A percentile compares a stretch with the other conserved stretches of the same genome.
phyloP scores from a whole-genome alignment of 2,888 invertebrate genomes.

The Orchesella flavescens region DNA sequence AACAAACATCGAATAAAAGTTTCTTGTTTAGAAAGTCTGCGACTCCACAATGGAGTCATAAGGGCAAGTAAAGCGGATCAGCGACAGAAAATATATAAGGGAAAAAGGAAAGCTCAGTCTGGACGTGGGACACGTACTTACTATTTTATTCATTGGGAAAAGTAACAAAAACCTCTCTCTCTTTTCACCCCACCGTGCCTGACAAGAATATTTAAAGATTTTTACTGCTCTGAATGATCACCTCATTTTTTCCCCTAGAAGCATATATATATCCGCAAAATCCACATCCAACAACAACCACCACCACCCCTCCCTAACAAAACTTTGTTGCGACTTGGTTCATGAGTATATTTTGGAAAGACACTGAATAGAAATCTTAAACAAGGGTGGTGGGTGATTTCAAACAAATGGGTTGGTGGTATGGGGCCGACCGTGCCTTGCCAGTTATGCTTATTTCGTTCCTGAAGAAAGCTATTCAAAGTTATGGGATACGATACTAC shows the following conservation, averaged over 20 bases:
- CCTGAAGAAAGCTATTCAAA: too few relatives aligned
- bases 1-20: neutral
- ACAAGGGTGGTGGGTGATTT: too few relatives aligned
- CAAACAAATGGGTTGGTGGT: too few relatives aligned
- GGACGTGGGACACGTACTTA: neutral
- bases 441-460: too few relatives aligned
- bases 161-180: neutral
- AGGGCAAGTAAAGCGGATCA: slow-evolving; percentile 10
- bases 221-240: neutral
- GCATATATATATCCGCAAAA: too few relatives aligned
- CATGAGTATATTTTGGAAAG: too few relatives aligned
- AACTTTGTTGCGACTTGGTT: too few relatives aligned
- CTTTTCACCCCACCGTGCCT: slow-evolving; percentile 20
- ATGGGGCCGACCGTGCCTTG: too few relatives aligned
- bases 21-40: neutral
- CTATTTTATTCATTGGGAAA: slow-evolving; percentile 37
- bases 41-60: neutral
- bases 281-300: too few relatives aligned
- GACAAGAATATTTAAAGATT: slow-evolving; percentile 36
- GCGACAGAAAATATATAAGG: neutral
- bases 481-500: too few relatives aligned
- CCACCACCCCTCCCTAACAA: neutral
- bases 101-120: neutral
- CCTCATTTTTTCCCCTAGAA: neutral
- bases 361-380: too few relatives aligned